phyloP scores from a whole-genome alignment of 2,888 invertebrate genomes.

The Slavum lentiscoides region DNA sequence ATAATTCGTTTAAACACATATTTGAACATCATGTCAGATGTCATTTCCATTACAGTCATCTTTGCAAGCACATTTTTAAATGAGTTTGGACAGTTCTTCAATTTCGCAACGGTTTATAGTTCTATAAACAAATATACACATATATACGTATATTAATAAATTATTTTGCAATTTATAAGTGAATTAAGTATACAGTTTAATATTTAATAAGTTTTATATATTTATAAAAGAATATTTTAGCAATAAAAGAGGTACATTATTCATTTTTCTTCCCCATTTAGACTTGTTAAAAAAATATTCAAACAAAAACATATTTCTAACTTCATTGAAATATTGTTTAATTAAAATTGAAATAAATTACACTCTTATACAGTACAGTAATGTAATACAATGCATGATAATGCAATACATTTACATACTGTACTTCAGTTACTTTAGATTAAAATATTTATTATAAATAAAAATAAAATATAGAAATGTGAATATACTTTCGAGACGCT shows the following conservation, averaged over 20 bases:
- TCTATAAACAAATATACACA: slow-evolving; percentile 40
- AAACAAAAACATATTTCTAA: background rate
- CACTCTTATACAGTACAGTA: background rate
- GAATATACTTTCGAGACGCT: background rate
- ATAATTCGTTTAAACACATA: slow-evolving; percentile 42
- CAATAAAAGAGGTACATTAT: too few species aligned
- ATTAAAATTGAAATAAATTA: background rate
- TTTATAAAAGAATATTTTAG: too few species aligned
- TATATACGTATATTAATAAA: slow-evolving; percentile 6
- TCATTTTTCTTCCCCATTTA: too few species aligned
- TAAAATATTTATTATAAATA: background rate
- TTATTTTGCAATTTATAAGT: background rate
- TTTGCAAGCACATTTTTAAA: slow-evolving; percentile 31
- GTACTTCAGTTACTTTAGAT: background rate
- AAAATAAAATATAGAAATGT: background rate
- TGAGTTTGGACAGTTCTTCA: slow-evolving; percentile 21
- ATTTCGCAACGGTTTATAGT: slow-evolving; percentile 28
- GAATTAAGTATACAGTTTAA: background rate
- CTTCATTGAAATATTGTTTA: background rate
- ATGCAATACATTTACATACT: background rate
- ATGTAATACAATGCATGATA: background rate
- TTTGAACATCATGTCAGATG: background rate
- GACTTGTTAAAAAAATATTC: background rate
- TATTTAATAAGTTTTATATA: too few species aligned
- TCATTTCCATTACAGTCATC: slow-evolving; percentile 34